phyloP scores from a whole-genome alignment of 2,113 vertebrate genomes.

The Ancistrus triradiatus region DNA sequence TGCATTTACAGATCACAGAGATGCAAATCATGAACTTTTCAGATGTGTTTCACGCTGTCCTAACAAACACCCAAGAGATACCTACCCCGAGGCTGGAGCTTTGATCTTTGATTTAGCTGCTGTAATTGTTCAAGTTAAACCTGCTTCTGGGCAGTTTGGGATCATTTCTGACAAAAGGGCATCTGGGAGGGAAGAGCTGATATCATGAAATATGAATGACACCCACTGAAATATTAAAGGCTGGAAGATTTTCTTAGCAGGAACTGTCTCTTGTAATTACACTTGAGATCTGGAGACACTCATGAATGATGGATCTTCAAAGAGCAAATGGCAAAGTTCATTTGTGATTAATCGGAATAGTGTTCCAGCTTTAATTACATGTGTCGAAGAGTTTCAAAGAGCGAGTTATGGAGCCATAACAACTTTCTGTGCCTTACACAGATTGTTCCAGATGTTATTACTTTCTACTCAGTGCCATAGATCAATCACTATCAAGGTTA shows the following conservation, averaged over 20 bases:
- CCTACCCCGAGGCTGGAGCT: constrained; percentile 50
- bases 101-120: constrained; percentile 65
- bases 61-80: constrained; percentile 57
- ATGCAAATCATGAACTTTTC: neutral
- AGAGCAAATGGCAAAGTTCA: constrained; percentile 3
- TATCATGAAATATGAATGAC: constrained; percentile 45
- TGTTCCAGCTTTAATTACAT: neutral
- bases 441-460: too few relatives aligned
- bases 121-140: constrained; percentile 41
- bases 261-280: constrained; percentile 18
- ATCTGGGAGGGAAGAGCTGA: constrained; percentile 12
- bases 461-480: too few relatives aligned
- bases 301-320: constrained; percentile 31
- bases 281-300: neutral
- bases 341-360: constrained; percentile 8
- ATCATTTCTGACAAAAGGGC: constrained; percentile 15
- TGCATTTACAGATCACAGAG: neutral
- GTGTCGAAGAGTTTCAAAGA: too few relatives aligned
- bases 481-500: too few relatives aligned
- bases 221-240: constrained; percentile 45
- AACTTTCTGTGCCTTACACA: too few relatives aligned
- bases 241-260: constrained; percentile 1
- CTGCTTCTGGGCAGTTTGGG: constrained; percentile 34
- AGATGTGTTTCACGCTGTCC: constrained; percentile 22
- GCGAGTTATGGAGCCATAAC: too few relatives aligned